Base-by-base conservation (phyloP, 2,113 vertebrate species). In the Ophiodon elongatus region DNA sequence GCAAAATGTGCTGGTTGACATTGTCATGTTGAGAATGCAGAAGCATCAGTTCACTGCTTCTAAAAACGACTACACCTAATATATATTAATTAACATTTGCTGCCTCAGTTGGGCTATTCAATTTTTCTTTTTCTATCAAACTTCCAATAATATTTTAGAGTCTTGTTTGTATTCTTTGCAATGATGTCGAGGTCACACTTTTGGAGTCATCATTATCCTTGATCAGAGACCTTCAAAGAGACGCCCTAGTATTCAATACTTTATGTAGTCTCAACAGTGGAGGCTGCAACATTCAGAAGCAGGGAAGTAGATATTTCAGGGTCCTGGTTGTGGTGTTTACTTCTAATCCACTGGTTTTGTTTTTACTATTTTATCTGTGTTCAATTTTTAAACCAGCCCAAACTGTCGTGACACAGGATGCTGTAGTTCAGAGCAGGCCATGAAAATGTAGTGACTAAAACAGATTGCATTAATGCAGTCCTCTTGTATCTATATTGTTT, bases 221-320 rank as follows among this genome's bases (percentile, higher is more conserved):
- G 13, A 77, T 35, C 37, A n/a, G 29, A 80, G 33, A 47, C 27
- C 62, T n/a, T 65, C 45, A 19, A 33, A 50, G 11, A 41, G 25
- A 73, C 54, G 10, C 25, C 29, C 43, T 35, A 23, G 19, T 71
- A 59, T 81, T 62, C 21, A 68, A 77, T 82, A 71, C 57, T 85
- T 62, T 33, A 79, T 84, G 52, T 35, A 14, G 33, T 60, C 43
- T 73, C 41, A 80, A 80, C 65, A 86, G 37, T 56, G 56, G 73
- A 83, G 56, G 50, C 33, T 56, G 73, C 68, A 45, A 23, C 59
- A 57, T 72, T 80, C 59, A 56, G 43, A 25, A 64, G 65, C 59
- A 70, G 31, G 14, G 10, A 54, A 15, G 13, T 39, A 31, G 19
- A n/a, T 77, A 64, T 75, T 50, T 82, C 29, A 60, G 45, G 9